Conservation (phyloP, 2,888 invertebrate genomes). For the Orthonevra nobilis region DNA sequence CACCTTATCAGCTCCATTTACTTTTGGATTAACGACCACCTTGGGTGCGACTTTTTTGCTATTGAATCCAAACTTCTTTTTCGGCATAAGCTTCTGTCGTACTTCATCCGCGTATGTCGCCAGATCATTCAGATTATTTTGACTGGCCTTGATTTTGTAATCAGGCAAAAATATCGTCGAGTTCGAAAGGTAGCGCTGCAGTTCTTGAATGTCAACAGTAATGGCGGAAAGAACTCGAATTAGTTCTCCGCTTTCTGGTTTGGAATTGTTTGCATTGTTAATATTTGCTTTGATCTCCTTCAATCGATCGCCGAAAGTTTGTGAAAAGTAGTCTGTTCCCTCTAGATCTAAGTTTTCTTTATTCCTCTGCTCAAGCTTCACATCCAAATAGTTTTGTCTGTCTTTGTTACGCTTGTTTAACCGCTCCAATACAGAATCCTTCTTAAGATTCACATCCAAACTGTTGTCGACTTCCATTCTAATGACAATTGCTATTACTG, state of each 20-base stretch:
- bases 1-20: constrained; percentile 69
- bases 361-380: constrained; percentile 77
- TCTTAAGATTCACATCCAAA: constrained; percentile 71
- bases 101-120: constrained; percentile 86
- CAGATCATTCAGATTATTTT: constrained; percentile 86
- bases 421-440: constrained; percentile 77
- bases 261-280: constrained; percentile 77
- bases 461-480: constrained; percentile 57
- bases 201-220: constrained; percentile 86
- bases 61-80: constrained; percentile 93
- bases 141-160: constrained; percentile 89
- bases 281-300: constrained; percentile 85
- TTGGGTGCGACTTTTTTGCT: constrained; percentile 82
- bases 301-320: constrained; percentile 85
- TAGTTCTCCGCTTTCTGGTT: constrained; percentile 80
- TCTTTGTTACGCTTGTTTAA: constrained; percentile 79
- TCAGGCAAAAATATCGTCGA: constrained; percentile 90
- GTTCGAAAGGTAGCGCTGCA: constrained; percentile 89
- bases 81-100: constrained; percentile 87
- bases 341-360: constrained; percentile 76
- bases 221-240: constrained; percentile 84
- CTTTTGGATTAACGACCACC: constrained; percentile 73
- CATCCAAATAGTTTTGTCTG: constrained; percentile 78
- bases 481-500: no score
- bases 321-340: constrained; percentile 85